Evolutionary conservation across 2,797 vertebrate genomes (phyloP), one percentile per base, ranked within the genome.

Genomic region (Todus mexicanus): DNA sequence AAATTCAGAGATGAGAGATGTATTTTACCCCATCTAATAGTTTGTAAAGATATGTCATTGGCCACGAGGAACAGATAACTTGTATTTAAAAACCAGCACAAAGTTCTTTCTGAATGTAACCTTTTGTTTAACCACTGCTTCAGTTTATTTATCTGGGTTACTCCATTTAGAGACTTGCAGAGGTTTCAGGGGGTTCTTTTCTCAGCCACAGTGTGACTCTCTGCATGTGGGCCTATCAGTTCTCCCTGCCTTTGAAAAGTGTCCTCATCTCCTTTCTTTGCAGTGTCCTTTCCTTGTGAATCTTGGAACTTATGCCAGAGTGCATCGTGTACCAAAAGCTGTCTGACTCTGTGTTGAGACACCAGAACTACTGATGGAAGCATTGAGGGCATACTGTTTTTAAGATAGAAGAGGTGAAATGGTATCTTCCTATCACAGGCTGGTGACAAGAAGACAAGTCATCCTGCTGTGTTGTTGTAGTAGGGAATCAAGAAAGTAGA

Each of bases 181-280:
- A 71, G 17, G 29, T 84, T 51, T 63, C 60, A 53, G 71, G 40
- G 57, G 29, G 53, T 84, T 51, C 59, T 75, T 38, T 84, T 51
- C 53, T 82, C 0, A 5, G 40, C 53, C 0, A 0, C 48, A 21
- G 25, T 22, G 59, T 78, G 56, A 57, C 33, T 7, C 16, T 71
- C 66, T 69, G 47, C 56, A 31, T 20, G 61, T 19, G 60, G 43
- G n/a, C 64, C 70, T 59, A 31, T 80, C 61, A 85, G 37, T 35
- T 80, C 57, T 71, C 48, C 25, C 21, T 43, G 65, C 11, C 66
- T 54, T 69, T 78, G 66, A 65, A 74, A 37, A 43, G 37, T 81
- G 26, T 35, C 47, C 48, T 91, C 50, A 40, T 20, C 29, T 66
- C 43, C 59, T 89, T 57, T 54, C 50, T 78, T 51, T 63, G 54